A percentile compares a stretch with the other conserved stretches of the same genome.
Evolutionary conservation across 2,888 invertebrate species (phyloP).

Genomic region (Margaritifera margaritifera): DNA sequence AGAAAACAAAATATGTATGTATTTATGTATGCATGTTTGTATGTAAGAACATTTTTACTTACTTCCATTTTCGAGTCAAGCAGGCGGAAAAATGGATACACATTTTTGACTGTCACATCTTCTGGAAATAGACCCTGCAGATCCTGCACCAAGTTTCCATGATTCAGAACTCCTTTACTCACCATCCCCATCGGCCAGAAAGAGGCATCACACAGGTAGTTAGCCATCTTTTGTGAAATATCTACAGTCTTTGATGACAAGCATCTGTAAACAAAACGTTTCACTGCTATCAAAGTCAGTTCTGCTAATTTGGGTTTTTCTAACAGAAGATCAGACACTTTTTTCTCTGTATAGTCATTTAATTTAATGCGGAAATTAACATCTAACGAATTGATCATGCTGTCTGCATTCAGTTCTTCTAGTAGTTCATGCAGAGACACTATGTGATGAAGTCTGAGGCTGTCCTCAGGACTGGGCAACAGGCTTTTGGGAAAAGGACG

Average conservation of each 20-base stretch:
- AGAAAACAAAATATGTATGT: too few relatives aligned
- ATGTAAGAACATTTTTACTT: too few relatives aligned
- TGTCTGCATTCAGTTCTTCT: constrained; percentile 39
- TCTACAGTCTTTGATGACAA: constrained; percentile 23
- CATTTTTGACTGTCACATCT: too few relatives aligned
- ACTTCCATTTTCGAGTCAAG: too few relatives aligned
- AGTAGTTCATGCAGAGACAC: constrained; percentile 35
- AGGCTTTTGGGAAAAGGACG: constrained; percentile 20
- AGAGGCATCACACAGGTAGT: constrained; percentile 29
- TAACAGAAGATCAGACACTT: constrained; percentile 11
- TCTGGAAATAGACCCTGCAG: too few relatives aligned
- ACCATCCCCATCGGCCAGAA: constrained; percentile 32
- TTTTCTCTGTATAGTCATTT: constrained; percentile 15
- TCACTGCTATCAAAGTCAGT: constrained; percentile 19
- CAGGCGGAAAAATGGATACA: too few relatives aligned
- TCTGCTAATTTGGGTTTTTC: constrained; percentile 16
- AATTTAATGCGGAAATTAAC: constrained; percentile 22
- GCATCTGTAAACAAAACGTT: constrained; percentile 42
- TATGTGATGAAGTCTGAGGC: constrained; percentile 38
- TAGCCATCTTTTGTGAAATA: constrained; percentile 15
- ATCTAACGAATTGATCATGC: constrained; percentile 31
- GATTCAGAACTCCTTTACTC: too few relatives aligned
- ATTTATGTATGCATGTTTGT: too few relatives aligned
- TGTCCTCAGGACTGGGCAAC: constrained; percentile 33
- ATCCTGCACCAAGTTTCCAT: too few relatives aligned